Conservation (phyloP, 2,888 invertebrate genomes). For the Steinernema scapterisci region DNA sequence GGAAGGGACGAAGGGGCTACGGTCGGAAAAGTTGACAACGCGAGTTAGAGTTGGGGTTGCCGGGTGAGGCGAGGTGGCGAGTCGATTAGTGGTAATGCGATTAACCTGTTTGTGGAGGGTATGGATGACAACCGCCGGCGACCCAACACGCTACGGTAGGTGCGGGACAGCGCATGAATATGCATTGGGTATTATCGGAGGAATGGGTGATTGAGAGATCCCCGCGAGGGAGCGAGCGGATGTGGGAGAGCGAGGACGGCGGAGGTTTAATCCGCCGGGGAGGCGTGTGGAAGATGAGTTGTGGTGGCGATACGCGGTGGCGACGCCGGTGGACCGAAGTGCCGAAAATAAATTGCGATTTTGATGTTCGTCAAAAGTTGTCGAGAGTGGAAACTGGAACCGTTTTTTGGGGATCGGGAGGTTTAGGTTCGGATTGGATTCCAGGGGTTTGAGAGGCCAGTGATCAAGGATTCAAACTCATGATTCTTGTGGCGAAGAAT, state of each 20-base stretch:
- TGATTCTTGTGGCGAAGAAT: not conserved
- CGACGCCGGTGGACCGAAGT: not conserved
- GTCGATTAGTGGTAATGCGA: conserved; percentile 30
- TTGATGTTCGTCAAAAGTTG: conserved; percentile 1
- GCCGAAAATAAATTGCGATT: conserved; percentile 19
- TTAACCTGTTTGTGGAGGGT: conserved; percentile 29
- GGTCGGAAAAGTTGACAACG: not conserved
- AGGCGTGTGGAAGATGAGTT: not conserved
- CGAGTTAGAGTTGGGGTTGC: conserved; percentile 12
- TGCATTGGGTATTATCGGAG: conserved; percentile 28
- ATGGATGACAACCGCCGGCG: conserved; percentile 5
- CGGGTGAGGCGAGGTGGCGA: too few relatives aligned
- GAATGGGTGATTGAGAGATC: conserved; percentile 20
- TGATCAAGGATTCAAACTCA: too few relatives aligned
- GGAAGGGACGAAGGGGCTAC: too few relatives aligned
- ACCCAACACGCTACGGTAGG: conserved; percentile 26
- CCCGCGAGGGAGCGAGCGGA: conserved; percentile 21
- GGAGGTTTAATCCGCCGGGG: conserved; percentile 9
- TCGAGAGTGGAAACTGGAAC: not conserved
- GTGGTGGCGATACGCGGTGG: not conserved
- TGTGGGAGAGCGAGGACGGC: conserved; percentile 1
- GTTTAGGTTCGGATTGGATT: not conserved
- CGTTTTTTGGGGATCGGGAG: not conserved
- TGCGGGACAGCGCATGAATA: conserved; percentile 15
- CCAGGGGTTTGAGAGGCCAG: not conserved